Base-by-base conservation (phyloP, 2,113 vertebrate genomes). In the Planiliza haematocheilus region DNA sequence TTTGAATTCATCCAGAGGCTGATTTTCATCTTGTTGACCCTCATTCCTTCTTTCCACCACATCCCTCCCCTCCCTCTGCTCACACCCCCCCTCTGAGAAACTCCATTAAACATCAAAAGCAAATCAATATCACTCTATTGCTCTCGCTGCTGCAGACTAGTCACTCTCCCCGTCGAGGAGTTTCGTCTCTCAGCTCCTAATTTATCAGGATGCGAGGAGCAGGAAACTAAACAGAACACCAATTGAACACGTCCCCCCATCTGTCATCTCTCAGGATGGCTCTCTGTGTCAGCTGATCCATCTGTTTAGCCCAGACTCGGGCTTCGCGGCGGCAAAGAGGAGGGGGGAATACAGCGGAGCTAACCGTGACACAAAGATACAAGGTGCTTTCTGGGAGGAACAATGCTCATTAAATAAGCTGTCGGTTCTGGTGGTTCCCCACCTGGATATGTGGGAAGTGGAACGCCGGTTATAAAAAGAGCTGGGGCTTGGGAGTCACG, bases 31-130 rank as follows among this genome's bases (percentile, higher is more conserved):
- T 59, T 7, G 34, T 67, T 41, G 39, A 78, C 39, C 66, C 72
- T 12, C 46, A n/a, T 42, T 37, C 13, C 50, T 24, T 63, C 49
- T 76, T 37, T 7, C 50, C 48, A n/a, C 55, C 42, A n/a, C 49
- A 16, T 17, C 45, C 34, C 12, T 2, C n/a, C 14, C 58, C 21
- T 9, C 36, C 59, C 14, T 34, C 74, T 39, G 46, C 63, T 41
- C 18, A 20, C 20, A 5, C 52, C 48, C 46, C 62, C 62, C 55
- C 59, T 59, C 64, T 21, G 42, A 84, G 68, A 78, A 85, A 86
- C 79, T 82, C 81, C 71, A 86, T 91, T 84, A 85, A 85, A 79
- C 83, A 79, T 84, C 70, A 87, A 89, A 89, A 86, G 66, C 72
- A 55, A 86, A 89, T 91, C 86, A 81, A 86, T 92, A 83, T 74